Evolutionary conservation across 2,797 vertebrate species (phyloP), one percentile per base, ranked within the genome.

Genomic region (Gouania willdenowi): DNA sequence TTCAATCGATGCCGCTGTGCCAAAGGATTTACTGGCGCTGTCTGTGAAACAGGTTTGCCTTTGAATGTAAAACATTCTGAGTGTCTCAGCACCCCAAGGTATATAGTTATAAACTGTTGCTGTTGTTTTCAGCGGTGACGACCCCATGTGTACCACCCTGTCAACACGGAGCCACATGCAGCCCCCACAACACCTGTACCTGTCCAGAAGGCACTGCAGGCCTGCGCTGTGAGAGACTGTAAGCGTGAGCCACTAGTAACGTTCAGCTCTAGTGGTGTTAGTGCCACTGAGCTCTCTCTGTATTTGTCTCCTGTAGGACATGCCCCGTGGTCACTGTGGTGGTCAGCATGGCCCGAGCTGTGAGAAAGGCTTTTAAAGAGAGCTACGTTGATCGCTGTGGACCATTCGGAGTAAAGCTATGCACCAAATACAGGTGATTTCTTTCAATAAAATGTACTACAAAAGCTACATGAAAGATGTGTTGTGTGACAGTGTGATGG

Each of bases 351-450:
- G 81, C 87, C 13, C 81, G 89, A 26, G 85, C 88, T 0, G 83
- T 90, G 7, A 75, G 89, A 4, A 89, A 88, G 34, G 90, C 84
- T 0, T 77, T 89, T 8, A 75, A 66, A 40, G 89, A 90, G 50
- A 91, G 88, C 65, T 91, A 85, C 2, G 77, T 90, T 2, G 90
- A 92, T 42, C 88, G 90, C 27, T 92, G 90, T 49, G 90, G 90
- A 42, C 89, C 90, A 1, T 71, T 91, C 5, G 90, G 90, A 18
- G 60, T 90, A 46, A 48, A 83, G 22, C 62, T 84, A 17, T 76
- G 88, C 67, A 85, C 84, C 19, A 71, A 73, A 75, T 81, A 85
- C 79, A 84, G 81, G 83, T 87, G 8, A 56, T 3, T 5, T 9
- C 13, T 13, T 41, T 8, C 5, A 18, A 18, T 2, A 15, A n/a